Evolutionary conservation across 2,797 vertebrate genomes (phyloP), one percentile per base, ranked within the genome.

Genomic region (Cirrhinus molitorella): DNA sequence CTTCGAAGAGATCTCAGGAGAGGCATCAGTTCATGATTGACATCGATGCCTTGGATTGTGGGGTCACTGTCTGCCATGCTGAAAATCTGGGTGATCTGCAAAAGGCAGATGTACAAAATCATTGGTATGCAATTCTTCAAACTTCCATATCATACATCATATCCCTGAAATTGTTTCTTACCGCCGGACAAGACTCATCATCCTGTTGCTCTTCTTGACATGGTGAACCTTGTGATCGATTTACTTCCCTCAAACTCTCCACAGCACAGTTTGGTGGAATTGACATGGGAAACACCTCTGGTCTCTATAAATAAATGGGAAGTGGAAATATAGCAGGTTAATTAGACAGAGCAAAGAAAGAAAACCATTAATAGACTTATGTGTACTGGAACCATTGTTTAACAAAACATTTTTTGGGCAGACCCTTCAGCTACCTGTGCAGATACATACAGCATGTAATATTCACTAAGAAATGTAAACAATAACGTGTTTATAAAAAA

Each of bases 51-150:
- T 0, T 55, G 63, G 5, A 40, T 87, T 0, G 19, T 16, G 0
- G 68, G 16, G 47, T 63, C 12, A 16, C 72, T 85, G 1, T 91
- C 91, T 0, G 94, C 93, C 89, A 95, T 87, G 86, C 94, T 95
- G 90, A 93, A 95, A 87, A 95, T 94, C 88, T 94, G 92, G 0
- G 94, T 94, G 81, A 96, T 95, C 95, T 96, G 91, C 31, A 45
- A 87, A 83, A 65, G 5, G 17, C 43, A 71, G 83, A 66, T 3
- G 43, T 21, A 28, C 37, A 43, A n/a, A 51, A 55, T 55, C 49
- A 37, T 13, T 37, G 19, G 17, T 80, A 45, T 16, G 8, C 37
- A 16, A 47, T 14, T 28, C 37, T 40, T 8, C 13, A 28, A 6
- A 59, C 19, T 45, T 31, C 3, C 3, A 16, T 68, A 57, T 40